phyloP scores from a whole-genome alignment of 2,113 vertebrate species.

The Chloropsis cyanopogon region DNA sequence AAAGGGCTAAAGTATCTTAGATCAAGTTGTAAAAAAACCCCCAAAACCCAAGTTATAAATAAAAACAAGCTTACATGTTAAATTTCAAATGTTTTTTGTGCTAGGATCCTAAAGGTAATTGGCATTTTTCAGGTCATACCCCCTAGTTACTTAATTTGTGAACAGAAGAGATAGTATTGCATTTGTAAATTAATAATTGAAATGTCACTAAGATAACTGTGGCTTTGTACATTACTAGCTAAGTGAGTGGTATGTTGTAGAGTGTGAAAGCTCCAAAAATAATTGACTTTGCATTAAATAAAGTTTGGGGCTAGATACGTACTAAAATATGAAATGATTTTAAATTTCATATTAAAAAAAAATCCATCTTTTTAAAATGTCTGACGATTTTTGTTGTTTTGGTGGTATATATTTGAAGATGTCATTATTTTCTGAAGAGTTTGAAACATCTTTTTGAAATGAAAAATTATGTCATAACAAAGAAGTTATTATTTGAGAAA shows the following conservation, averaged over 20 bases:
- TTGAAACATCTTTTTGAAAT: background rate
- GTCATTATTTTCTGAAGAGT: background rate
- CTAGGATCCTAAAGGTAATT: background rate
- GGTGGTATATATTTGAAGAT: background rate
- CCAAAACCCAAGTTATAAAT: background rate
- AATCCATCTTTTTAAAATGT: background rate
- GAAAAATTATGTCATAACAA: background rate
- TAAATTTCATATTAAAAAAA: background rate
- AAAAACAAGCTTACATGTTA: background rate
- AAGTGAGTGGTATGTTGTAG: background rate
- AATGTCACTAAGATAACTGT: constrained; percentile 22
- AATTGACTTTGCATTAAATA: background rate
- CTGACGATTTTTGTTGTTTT: background rate
- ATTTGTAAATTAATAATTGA: constrained; percentile 77
- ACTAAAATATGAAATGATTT: background rate
- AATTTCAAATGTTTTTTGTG: background rate
- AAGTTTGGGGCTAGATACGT: background rate
- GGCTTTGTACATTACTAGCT: constrained; percentile 14
- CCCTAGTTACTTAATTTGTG: constrained; percentile 36
- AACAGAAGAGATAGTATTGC: constrained; percentile 55
- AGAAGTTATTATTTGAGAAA: background rate
- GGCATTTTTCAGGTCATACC: background rate
- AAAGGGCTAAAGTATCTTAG: background rate
- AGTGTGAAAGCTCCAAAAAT: background rate
- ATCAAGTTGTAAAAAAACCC: background rate